phyloP scores from a whole-genome alignment of 2,888 invertebrate genomes.

The Lapara coniferarum region DNA sequence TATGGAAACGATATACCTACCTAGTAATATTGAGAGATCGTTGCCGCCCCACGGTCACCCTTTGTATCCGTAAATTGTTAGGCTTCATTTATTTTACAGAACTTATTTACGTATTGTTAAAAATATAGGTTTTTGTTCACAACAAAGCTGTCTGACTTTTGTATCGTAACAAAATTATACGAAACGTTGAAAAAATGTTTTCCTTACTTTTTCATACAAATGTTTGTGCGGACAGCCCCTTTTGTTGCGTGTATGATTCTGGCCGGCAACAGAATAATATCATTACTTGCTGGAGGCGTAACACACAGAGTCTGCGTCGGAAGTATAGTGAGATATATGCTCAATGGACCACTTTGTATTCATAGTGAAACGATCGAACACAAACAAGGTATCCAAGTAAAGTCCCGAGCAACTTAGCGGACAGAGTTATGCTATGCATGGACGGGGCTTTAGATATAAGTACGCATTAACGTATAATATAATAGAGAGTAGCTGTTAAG shows the following conservation, averaged over 20 bases:
- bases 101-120: conserved; percentile 30
- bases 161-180: conserved; percentile 41
- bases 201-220: conserved; percentile 35
- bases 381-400: conserved; percentile 11
- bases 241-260: conserved; percentile 29
- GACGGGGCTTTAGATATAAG: conserved; percentile 26
- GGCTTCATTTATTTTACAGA: conserved; percentile 3
- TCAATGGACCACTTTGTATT: conserved; percentile 3
- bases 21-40: no score
- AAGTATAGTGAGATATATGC: not conserved
- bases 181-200: conserved; percentile 36
- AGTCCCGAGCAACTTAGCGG: conserved; percentile 27
- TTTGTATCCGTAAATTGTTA: conserved; percentile 13
- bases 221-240: conserved; percentile 29
- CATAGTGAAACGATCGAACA: not conserved
- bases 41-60: not conserved
- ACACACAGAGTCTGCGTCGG: not conserved
- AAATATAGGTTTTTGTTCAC: conserved; percentile 37
- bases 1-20: no score
- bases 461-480: conserved; percentile 34
- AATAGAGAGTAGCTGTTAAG: conserved; percentile 64
- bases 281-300: conserved; percentile 22
- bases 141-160: conserved; percentile 38
- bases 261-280: conserved; percentile 27
- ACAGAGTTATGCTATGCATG: conserved; percentile 22